Base-by-base conservation (phyloP, 2,113 vertebrate genomes). In the Gobiocypris rarus region DNA sequence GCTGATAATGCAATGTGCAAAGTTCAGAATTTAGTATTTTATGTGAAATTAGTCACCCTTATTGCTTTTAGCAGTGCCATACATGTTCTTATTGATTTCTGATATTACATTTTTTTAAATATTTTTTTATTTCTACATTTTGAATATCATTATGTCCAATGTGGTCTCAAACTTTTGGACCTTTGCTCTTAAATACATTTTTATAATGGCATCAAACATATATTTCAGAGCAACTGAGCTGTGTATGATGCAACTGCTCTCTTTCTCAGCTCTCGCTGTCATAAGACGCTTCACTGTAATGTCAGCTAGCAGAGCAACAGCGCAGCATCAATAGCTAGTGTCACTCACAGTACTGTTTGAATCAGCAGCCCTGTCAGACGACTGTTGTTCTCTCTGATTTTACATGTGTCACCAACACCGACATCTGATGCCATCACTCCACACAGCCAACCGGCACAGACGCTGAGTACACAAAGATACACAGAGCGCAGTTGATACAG, bases 361-460 rank as follows among this genome's bases (percentile, higher is more conserved):
- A 73, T 84, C 83, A 79, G 83, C 83, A 84, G 65, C 75, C 58
- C 75, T 84, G 83, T 79, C 83, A 80, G 75, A 84, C 5, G 75
- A 69, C 54, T n/a, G 75, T 71, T 70, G 61, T 59, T 56, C 67
- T 61, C 52, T 67, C 54, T 75, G 19, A 77, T 79, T 77, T 48
- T 77, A 84, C 83, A 67, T 28, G 28, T 75, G 83, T 77, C 83
- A 77, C 58, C 58, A 56, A 38, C 65, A 56, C 48, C 79, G 28
- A 81, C 63, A 70, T 82, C 65, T 70, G 65, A 82, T 82, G 79
- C 63, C 79, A 82, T 82, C 65, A 24, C 65, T 67, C 59, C 41
- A 7, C 77, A 80, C 54, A 79, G 56, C 77, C 77, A 79, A 28
- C 79, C 59, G 50, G 79, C 65, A 70, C 79, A 52, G 63, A 80